Base-by-base conservation (phyloP, 1,140 invertebrate genomes). In the Andrena cerasifolii region DNA sequence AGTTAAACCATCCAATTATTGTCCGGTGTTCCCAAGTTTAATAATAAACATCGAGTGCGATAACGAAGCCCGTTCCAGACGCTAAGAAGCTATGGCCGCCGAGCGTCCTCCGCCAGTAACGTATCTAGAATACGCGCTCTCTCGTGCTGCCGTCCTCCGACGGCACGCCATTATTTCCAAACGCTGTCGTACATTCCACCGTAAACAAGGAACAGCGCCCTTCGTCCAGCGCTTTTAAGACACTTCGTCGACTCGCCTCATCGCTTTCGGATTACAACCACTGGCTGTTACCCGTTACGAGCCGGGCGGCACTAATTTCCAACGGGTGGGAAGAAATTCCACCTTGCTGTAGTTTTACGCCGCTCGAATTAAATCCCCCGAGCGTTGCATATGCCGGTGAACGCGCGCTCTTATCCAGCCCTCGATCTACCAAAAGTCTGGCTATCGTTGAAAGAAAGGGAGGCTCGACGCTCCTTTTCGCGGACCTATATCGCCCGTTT, bases 21-120 rank as follows among this genome's bases (percentile, higher is more conserved):
- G 73, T 70, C n/a, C 63, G 40, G 12, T 49, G 45, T 77, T 76
- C 72, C 67, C 66, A 80, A 77, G 67, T 80, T 83, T 47, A 67
- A 66, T 73, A 87, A 88, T 89, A 88, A 89, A 89, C 84, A 88
- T 80, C 78, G 54, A 73, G 80, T 43, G 73, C 72, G 84, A 86
- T 87, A 86, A 88, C 85, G 86, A 87, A 75, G 65, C 86, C 62
- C 75, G 58, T 85, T 86, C 47, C 54, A 61, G 54, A 61, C 45
- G 47, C 54, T 33, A 36, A 47, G 54, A 14, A 68, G 21, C 61
- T 53, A 65, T 16, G 26, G 70, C 43, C 18, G 43, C 3, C 26
- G 62, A 75, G 62, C 8, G 26, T 61, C 54, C 68, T 51, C 16
- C 33, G 14, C 31, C 62, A 61, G 53, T 79, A 75, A 75, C 43